phyloP scores from a whole-genome alignment of 2,888 invertebrate genomes.

The Volucella zonaria region DNA sequence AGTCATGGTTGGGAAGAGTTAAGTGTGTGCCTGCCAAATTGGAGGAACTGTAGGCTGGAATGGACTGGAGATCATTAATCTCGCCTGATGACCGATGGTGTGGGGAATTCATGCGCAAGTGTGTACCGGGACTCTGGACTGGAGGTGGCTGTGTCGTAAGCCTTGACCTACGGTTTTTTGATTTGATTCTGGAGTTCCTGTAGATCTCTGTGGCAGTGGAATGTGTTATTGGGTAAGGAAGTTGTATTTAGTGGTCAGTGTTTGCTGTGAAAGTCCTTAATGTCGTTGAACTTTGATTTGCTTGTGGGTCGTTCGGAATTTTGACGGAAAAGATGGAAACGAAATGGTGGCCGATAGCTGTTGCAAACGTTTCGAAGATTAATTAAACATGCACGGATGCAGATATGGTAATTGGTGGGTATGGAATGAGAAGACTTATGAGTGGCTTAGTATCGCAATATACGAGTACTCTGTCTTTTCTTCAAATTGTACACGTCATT shows the following conservation, averaged over 20 bases:
- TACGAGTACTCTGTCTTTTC: too few relatives aligned
- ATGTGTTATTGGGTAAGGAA: constrained; percentile 63
- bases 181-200: not conserved
- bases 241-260: constrained; percentile 28
- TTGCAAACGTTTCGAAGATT: too few relatives aligned
- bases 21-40: constrained; percentile 33
- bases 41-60: constrained; percentile 2
- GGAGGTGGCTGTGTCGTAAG: constrained; percentile 30
- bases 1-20: constrained; percentile 33
- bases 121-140: constrained; percentile 1
- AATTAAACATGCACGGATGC: too few relatives aligned
- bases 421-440: too few relatives aligned
- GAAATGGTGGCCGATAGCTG: too few relatives aligned
- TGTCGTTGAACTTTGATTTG: constrained; percentile 48
- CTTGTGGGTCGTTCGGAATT: not conserved
- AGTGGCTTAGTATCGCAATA: too few relatives aligned
- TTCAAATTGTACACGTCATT: too few relatives aligned
- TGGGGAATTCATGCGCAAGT: constrained; percentile 23
- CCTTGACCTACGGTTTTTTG: constrained; percentile 66
- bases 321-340: too few relatives aligned
- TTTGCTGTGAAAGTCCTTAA: not conserved
- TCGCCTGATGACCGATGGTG: constrained; percentile 51
- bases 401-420: too few relatives aligned
- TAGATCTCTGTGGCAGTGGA: constrained; percentile 47
- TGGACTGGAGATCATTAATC: constrained; percentile 40